phyloP scores from a whole-genome alignment of 2,888 invertebrate species.

The Nomada fabriciana region DNA sequence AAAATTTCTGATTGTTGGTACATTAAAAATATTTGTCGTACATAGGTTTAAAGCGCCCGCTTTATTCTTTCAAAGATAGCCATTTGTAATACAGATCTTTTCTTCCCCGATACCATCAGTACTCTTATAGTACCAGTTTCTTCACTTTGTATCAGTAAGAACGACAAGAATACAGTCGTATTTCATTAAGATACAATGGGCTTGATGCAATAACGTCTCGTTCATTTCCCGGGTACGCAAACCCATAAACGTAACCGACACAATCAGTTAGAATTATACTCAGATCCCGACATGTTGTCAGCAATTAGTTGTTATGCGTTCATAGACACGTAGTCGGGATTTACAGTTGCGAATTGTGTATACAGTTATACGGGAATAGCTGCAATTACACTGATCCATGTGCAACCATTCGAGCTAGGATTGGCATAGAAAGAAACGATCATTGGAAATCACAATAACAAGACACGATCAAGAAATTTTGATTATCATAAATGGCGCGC shows the following conservation, averaged over 20 bases:
- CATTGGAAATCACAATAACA: too few relatives aligned
- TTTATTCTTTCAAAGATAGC: too few relatives aligned
- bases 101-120: too few relatives aligned
- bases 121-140: too few relatives aligned
- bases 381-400: slow-evolving; percentile 16
- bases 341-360: slow-evolving; percentile 72
- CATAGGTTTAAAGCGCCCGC: too few relatives aligned
- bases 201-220: neutral
- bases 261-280: slow-evolving; percentile 9
- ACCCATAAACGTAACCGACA: slow-evolving; percentile 1
- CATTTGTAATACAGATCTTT: too few relatives aligned
- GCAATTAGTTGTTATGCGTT: slow-evolving; percentile 71
- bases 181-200: neutral
- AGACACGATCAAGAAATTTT: too few relatives aligned
- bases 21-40: too few relatives aligned
- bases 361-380: slow-evolving; percentile 69
- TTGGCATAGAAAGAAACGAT: neutral
- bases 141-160: neutral
- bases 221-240: neutral
- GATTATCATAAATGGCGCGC: too few relatives aligned
- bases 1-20: too few relatives aligned
- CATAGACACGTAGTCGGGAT: slow-evolving; percentile 62
- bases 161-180: neutral
- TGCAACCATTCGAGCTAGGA: neutral
- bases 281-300: slow-evolving; percentile 36